Evolutionary conservation across 1,140 invertebrate species (phyloP).

Genomic region (Micrasema minimum): DNA sequence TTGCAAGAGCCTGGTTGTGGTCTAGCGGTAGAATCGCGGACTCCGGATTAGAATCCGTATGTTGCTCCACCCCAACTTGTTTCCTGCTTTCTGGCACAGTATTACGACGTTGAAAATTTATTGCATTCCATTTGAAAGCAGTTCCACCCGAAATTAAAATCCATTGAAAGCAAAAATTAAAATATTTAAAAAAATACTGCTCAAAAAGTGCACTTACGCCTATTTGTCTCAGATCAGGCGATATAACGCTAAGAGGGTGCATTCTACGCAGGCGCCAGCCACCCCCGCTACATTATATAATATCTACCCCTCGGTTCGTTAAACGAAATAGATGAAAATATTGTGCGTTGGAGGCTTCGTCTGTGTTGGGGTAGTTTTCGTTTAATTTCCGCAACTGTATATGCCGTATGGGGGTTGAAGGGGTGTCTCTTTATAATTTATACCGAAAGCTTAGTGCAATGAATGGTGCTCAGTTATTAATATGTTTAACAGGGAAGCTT

Average conservation of each 20-base stretch:
- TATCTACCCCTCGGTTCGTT: constrained; percentile 33
- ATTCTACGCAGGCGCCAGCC: constrained; percentile 14
- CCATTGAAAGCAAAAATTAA: too few species aligned
- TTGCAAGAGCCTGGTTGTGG: too few species aligned
- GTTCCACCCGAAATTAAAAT: too few species aligned
- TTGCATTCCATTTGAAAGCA: too few species aligned
- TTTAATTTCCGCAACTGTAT: constrained; percentile 19
- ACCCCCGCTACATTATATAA: constrained; percentile 31
- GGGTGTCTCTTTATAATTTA: constrained; percentile 26
- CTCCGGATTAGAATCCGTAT: too few species aligned
- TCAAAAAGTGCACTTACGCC: too few species aligned
- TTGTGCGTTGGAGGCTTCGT: constrained; percentile 19
- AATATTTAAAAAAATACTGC: too few species aligned
- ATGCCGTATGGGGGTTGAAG: background rate
- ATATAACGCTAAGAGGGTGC: background rate
- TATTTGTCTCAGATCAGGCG: too few species aligned
- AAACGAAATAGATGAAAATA: constrained; percentile 38
- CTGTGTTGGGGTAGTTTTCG: constrained; percentile 25
- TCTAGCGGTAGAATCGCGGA: too few species aligned
- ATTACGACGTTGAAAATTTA: too few species aligned
- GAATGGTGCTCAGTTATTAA: constrained; percentile 23
- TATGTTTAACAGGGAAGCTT: constrained; percentile 7
- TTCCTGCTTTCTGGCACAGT: too few species aligned
- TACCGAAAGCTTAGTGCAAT: constrained; percentile 29
- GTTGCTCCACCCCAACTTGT: too few species aligned